Evolutionary conservation across 2,797 vertebrate species (phyloP).

Genomic region (Morus bassanus): DNA sequence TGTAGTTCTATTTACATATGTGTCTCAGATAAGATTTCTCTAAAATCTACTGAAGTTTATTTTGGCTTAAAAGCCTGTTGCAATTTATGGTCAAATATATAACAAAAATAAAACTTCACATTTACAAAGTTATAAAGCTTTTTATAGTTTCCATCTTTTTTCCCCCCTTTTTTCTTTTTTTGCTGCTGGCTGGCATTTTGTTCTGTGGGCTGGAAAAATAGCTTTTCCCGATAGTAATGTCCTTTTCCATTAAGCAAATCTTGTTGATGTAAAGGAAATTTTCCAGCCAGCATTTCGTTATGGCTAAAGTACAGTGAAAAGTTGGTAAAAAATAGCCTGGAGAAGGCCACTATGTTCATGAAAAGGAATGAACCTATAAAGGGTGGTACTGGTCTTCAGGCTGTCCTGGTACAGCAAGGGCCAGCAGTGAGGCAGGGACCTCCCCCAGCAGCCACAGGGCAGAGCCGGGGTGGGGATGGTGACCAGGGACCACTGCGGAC

Average conservation of each 20-base stretch:
- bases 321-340: background rate
- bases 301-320: background rate
- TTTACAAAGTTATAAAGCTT: background rate
- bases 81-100: background rate
- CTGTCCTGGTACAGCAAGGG: background rate
- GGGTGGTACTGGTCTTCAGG: background rate
- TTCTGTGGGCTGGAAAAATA: background rate
- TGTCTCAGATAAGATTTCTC: background rate
- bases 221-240: background rate
- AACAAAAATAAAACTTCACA: background rate
- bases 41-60: background rate
- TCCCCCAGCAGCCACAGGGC: background rate
- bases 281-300: background rate
- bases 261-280: background rate
- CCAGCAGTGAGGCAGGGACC: background rate
- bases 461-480: rapidly evolving
- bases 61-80: background rate
- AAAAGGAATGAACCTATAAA: background rate
- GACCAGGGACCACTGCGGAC: background rate
- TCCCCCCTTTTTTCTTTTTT: background rate
- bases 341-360: background rate
- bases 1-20: background rate
- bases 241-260: background rate
- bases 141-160: background rate
- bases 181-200: background rate